These are phyloP conservation scores for Perodicticus potto DNA, from an alignment of 2,797 vertebrate species.

Conservation along the genomic window DNA sequence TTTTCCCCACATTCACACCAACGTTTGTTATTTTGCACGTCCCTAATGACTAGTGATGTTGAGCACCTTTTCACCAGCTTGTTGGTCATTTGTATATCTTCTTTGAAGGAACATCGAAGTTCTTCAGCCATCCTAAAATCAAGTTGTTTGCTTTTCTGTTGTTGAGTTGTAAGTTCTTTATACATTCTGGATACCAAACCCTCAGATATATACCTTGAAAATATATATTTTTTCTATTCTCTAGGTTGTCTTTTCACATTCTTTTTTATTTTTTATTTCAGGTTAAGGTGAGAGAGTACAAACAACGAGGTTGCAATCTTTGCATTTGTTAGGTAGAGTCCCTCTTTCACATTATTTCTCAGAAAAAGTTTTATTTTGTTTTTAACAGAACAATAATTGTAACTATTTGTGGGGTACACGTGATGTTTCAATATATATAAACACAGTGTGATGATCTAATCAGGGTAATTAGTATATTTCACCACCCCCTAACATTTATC, in stretches of 20 bases:
- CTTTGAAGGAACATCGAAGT: background rate
- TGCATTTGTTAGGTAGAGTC: too few relatives aligned
- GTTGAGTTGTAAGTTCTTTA: background rate
- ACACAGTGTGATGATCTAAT: background rate
- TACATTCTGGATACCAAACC: background rate
- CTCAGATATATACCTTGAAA: background rate
- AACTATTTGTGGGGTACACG: background rate
- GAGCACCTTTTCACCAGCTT: background rate
- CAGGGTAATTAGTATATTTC: background rate
- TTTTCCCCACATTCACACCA: background rate
- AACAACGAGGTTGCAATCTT: too few relatives aligned
- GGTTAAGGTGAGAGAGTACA: too few relatives aligned
- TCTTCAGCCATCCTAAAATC: background rate
- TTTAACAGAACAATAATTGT: background rate
- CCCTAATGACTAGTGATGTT: background rate
- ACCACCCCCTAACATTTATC: background rate
- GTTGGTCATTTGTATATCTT: background rate
- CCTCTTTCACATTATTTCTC: too few relatives aligned
- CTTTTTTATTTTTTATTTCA: background rate
- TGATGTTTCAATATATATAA: background rate
- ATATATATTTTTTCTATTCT: background rate
- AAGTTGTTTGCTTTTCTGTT: background rate
- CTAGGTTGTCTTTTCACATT: background rate
- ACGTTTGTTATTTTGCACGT: background rate
- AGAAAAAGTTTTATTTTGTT: background rate